These are phyloP conservation scores for Plodia interpunctella DNA, from an alignment of 1,140 invertebrate genomes.

Conservation along the genomic window DNA sequence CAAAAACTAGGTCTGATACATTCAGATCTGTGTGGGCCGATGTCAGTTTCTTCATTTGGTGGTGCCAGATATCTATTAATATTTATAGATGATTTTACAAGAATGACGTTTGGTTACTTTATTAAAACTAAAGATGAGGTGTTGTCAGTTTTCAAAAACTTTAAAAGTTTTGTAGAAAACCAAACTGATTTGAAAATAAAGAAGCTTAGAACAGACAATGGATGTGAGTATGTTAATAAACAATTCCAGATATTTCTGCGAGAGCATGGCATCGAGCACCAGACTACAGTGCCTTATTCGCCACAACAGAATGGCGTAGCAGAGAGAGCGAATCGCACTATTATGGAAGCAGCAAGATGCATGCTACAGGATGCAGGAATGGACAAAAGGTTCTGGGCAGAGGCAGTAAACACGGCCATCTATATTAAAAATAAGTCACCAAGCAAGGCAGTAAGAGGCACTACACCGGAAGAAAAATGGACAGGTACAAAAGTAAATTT, in stretches of 20 bases:
- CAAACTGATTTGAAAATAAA: constrained; percentile 39
- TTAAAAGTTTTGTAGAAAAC: constrained; percentile 37
- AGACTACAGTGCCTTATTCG: constrained; percentile 48
- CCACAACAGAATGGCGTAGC: constrained; percentile 65
- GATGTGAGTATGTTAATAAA: constrained; percentile 48
- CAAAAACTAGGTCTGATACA: background rate
- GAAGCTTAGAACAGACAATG: constrained; percentile 51
- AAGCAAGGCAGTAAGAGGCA: constrained; percentile 22
- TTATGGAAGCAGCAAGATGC: constrained; percentile 26
- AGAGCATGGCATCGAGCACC: constrained; percentile 44
- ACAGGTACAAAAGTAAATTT: constrained; percentile 19
- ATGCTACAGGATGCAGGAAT: constrained; percentile 55
- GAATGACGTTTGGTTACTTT: constrained; percentile 34
- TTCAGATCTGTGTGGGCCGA: background rate
- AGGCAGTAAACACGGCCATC: constrained; percentile 38
- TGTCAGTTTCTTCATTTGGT: background rate
- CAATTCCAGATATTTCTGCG: constrained; percentile 12
- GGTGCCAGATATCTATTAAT: background rate
- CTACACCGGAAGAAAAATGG: constrained; percentile 24
- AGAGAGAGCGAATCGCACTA: constrained; percentile 35
- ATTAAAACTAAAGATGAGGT: constrained; percentile 45
- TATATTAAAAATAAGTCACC: constrained; percentile 60
- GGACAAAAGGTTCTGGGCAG: constrained; percentile 60
- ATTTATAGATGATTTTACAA: background rate
- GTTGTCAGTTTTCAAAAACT: constrained; percentile 32